Evolutionary conservation across 1,140 invertebrate genomes (phyloP).

Genomic region (Bombus sylvicola): DNA sequence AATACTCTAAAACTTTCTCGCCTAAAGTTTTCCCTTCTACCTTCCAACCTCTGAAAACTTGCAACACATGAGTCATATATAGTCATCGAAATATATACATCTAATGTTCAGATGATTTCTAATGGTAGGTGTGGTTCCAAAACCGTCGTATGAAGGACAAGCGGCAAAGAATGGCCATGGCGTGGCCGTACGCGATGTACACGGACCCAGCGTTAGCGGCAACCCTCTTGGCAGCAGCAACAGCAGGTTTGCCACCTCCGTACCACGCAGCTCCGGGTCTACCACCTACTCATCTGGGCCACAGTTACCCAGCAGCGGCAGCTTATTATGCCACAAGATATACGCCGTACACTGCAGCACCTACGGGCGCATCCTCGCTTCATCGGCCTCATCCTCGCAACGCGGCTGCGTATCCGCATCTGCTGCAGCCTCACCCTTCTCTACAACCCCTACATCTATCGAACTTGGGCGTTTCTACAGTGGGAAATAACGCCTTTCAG

Average conservation of each 20-base stretch:
- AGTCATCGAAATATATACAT: neutral
- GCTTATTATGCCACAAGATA: slow-evolving; percentile 75
- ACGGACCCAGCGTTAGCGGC: slow-evolving; percentile 95
- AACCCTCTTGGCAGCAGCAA: slow-evolving; percentile 94
- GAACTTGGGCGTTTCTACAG: slow-evolving; percentile 66
- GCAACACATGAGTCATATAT: too few relatives aligned
- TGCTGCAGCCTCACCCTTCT: slow-evolving; percentile 69
- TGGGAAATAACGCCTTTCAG: slow-evolving; percentile 49
- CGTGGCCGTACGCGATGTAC: slow-evolving; percentile 97
- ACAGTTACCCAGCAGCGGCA: slow-evolving; percentile 70
- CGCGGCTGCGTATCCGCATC: slow-evolving; percentile 48
- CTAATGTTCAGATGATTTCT: neutral
- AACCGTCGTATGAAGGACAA: slow-evolving; percentile 99
- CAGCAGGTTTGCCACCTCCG: slow-evolving; percentile 83
- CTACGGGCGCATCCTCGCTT: slow-evolving; percentile 46
- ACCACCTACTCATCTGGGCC: slow-evolving; percentile 74
- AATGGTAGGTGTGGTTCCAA: slow-evolving; percentile 97
- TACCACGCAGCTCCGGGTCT: slow-evolving; percentile 78
- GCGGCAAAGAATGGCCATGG: slow-evolving; percentile 94
- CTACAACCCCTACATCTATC: slow-evolving; percentile 68
- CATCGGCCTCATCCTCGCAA: slow-evolving; percentile 68
- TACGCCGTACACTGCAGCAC: slow-evolving; percentile 63
- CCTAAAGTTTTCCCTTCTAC: too few relatives aligned
- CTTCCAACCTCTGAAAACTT: too few relatives aligned
- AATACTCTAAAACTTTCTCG: too few relatives aligned